These are phyloP conservation scores for Muscicapa striata DNA, from an alignment of 2,797 vertebrate genomes.

Conservation along the genomic window DNA sequence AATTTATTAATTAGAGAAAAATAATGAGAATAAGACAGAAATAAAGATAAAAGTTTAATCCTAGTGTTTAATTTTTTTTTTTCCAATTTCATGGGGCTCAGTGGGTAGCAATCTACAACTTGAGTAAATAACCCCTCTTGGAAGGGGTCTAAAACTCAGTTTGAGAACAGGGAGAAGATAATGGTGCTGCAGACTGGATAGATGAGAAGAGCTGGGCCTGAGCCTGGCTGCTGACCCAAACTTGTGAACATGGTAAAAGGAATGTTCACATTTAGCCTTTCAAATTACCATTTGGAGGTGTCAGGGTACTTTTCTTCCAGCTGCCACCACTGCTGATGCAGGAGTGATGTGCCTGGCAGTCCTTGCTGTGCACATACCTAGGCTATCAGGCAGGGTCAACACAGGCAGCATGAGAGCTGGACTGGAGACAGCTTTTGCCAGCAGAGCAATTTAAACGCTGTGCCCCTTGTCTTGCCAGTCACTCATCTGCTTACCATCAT, in stretches of 20 bases:
- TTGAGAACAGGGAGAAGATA: neutral
- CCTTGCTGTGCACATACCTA: fast-evolving
- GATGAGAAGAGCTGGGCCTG: neutral
- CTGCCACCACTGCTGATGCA: neutral
- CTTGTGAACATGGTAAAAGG: neutral
- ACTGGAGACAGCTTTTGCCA: neutral
- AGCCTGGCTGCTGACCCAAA: fast-evolving
- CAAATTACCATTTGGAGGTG: neutral
- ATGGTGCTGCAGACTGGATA: neutral
- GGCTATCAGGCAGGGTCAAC: neutral
- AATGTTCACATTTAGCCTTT: neutral
- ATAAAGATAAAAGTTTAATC: slow-evolving; percentile 41
- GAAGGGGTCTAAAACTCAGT: neutral
- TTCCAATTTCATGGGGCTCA: neutral
- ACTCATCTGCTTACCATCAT: neutral
- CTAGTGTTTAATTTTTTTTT: neutral
- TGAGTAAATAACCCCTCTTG: neutral
- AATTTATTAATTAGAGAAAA: neutral
- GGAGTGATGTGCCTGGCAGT: neutral
- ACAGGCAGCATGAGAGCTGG: neutral
- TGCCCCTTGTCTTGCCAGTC: neutral
- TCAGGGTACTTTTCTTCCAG: neutral
- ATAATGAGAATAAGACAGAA: neutral
- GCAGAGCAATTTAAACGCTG: neutral
- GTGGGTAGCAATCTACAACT: neutral